A percentile compares a stretch with the other conserved stretches of the same genome.
phyloP scores from a whole-genome alignment of 2,797 vertebrate species.

The Hypotaenidia okinawae region DNA sequence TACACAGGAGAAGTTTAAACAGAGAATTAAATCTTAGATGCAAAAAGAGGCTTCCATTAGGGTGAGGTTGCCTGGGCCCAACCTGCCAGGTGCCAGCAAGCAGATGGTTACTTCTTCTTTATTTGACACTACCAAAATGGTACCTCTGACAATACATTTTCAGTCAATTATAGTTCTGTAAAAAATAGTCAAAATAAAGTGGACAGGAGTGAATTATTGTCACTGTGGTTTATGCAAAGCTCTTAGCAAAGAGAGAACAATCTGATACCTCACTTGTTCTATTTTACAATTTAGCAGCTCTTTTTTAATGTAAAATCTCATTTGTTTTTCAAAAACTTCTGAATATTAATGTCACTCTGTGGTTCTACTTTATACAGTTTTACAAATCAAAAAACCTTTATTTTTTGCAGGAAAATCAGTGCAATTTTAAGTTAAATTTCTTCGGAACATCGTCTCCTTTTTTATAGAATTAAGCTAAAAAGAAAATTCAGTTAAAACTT shows the following conservation, averaged over 20 bases:
- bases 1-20: neutral
- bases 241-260: neutral
- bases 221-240: neutral
- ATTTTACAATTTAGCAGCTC: neutral
- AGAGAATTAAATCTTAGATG: neutral
- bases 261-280: neutral
- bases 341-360: neutral
- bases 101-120: neutral
- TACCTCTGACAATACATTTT: neutral
- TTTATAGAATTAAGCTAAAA: neutral
- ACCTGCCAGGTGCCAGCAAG: neutral
- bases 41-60: neutral
- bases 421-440: neutral
- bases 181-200: neutral
- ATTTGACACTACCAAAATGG: neutral
- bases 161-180: neutral
- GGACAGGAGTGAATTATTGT: neutral
- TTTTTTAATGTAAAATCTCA: neutral
- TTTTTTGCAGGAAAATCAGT: neutral
- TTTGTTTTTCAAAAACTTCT: neutral
- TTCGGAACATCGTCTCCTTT: neutral
- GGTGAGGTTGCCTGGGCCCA: neutral
- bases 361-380: neutral
- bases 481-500: constrained; percentile 7
- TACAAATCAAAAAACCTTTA: neutral